A percentile compares a stretch with the other conserved stretches of the same genome.
Evolutionary conservation across 2,797 vertebrate species (phyloP).

Genomic region (Echiichthys vipera): DNA sequence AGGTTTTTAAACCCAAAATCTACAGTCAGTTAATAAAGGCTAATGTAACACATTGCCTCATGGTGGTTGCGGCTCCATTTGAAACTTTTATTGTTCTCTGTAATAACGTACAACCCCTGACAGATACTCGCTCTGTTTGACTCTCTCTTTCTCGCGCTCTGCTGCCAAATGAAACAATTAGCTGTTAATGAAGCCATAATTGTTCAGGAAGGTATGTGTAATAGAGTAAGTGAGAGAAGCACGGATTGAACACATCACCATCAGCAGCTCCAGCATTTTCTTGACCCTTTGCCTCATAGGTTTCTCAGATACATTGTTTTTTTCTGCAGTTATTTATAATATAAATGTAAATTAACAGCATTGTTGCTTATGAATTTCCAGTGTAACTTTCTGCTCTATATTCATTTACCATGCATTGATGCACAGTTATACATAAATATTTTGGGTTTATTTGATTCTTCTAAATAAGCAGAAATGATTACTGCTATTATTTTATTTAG

Average conservation of each 20-base stretch:
- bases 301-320: constrained; percentile 22
- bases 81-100: constrained; percentile 34
- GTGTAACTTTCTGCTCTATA: background rate
- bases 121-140: background rate
- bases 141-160: constrained; percentile 1
- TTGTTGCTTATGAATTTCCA: background rate
- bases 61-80: constrained; percentile 8
- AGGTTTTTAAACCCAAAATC: background rate
- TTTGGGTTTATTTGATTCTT: background rate
- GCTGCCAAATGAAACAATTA: constrained; percentile 65
- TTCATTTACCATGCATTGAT: background rate
- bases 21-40: too few species aligned
- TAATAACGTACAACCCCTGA: constrained; percentile 32
- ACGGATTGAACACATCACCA: constrained; percentile 9
- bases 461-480: background rate
- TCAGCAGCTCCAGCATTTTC: background rate
- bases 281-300: constrained; percentile 18
- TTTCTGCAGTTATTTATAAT: background rate
- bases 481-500: background rate
- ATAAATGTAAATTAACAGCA: background rate
- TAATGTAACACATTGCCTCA: background rate
- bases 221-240: background rate
- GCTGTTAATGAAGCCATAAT: constrained; percentile 62
- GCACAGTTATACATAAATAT: background rate
- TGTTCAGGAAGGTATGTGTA: constrained; percentile 36